Evolutionary conservation across 2,797 vertebrate species (phyloP).

Genomic region (Sebastes wilsoni): DNA sequence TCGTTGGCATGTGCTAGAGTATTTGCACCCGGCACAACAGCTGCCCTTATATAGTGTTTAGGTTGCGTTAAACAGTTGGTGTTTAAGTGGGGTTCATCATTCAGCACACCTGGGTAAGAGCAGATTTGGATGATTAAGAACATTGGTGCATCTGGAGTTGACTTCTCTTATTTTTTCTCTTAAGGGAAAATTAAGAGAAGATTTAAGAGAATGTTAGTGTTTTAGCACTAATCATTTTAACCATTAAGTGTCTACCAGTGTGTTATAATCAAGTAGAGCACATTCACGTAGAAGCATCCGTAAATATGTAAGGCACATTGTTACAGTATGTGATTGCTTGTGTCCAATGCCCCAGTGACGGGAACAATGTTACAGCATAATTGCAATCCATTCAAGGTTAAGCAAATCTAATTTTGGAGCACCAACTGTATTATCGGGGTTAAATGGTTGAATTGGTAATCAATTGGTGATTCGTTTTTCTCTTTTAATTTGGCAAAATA

Average conservation of each 20-base stretch:
- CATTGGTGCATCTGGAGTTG: not conserved
- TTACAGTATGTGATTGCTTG: not conserved
- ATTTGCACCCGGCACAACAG: too few species aligned
- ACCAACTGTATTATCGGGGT: not conserved
- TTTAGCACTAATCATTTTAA: not conserved
- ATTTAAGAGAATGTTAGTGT: not conserved
- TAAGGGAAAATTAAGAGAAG: not conserved
- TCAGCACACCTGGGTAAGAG: too few species aligned
- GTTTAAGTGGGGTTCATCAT: too few species aligned
- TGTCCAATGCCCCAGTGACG: not conserved
- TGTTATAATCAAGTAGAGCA: not conserved
- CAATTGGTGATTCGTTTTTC: not conserved
- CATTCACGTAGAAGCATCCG: not conserved
- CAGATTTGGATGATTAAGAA: too few species aligned
- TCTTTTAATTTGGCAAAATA: slow-evolving; percentile 21
- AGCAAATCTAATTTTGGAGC: not conserved
- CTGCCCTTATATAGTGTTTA: too few species aligned
- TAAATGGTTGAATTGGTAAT: not conserved
- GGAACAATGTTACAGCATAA: not conserved
- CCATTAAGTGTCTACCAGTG: not conserved
- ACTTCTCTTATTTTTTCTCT: not conserved
- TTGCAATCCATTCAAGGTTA: slow-evolving; percentile 6
- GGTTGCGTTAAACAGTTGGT: too few species aligned
- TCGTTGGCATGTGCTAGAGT: too few species aligned
- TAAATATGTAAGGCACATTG: not conserved